Evolutionary conservation across 1,140 invertebrate species (phyloP), one percentile per base, ranked within the genome.

Genomic region (Habropoda laboriosa): DNA sequence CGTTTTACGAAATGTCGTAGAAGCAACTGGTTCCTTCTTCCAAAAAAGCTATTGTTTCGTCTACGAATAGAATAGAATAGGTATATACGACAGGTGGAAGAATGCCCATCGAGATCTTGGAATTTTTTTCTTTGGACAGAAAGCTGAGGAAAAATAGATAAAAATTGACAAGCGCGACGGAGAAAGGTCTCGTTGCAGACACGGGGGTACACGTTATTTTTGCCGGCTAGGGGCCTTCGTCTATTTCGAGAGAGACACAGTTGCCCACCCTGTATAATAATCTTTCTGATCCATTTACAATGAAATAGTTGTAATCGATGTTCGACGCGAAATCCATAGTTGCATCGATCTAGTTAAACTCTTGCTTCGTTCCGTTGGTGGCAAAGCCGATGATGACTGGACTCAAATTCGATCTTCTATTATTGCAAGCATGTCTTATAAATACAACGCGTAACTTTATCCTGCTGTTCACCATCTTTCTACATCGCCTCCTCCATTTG

Each of bases 241-340:
- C 91, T 93, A 92, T 93, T 93, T 92, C 86, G 79, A 90, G 91
- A 86, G 27, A 67, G 63, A 81, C 75, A 85, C 82, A 83, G 83
- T 86, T 88, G 80, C 83, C 86, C 85, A 87, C 87, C 83, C 86
- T 91, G 83, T 86, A 89, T 87, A 85, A 84, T 87, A 88, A 89
- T 88, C 81, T 91, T 91, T 88, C 88, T 90, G 92, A 92, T 90
- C 90, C 88, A 91, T 91, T 92, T 92, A 85, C 91, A 87, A 91
- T 91, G 83, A 86, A 84, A 86, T 86, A 85, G 10, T 32, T 49
- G 35, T 35, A 70, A 66, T 66, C 27, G 47, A 3, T 38, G 7
- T 53, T 13, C 5, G 4, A 40, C 3, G 5, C 4, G 47, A 38
- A 47, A 47, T 21, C 10, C 1, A 53, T 1, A 13, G 18, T 38